Conservation (phyloP, 2,113 vertebrate genomes). For the Ceuthmochares aereus region DNA sequence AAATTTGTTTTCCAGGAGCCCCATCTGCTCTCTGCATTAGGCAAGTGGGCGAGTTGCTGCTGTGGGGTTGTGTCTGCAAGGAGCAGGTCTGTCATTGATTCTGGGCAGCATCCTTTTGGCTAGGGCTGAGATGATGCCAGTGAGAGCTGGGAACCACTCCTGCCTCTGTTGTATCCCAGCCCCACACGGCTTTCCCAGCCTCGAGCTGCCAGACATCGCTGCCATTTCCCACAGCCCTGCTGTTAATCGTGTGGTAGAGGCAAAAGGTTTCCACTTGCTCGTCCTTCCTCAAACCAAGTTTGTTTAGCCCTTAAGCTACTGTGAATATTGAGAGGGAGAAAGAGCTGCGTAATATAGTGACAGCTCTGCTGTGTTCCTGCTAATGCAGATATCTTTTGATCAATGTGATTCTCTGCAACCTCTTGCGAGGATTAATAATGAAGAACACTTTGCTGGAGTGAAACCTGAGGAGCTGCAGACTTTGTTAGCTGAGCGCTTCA, state of each 20-base stretch:
- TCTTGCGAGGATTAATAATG: not conserved
- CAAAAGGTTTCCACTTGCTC: not conserved
- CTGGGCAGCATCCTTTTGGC: not conserved
- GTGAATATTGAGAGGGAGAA: not conserved
- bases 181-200: not conserved
- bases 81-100: not conserved
- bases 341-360: not conserved
- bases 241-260: not conserved
- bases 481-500: not conserved
- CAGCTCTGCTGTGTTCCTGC: not conserved
- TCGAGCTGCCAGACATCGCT: not conserved
- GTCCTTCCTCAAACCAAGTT: not conserved
- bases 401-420: not conserved
- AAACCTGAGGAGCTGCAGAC: not conserved
- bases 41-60: not conserved
- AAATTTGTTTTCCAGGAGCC: not conserved
- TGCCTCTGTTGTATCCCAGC: not conserved
- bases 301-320: slow-evolving; percentile 59
- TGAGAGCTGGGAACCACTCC: too few species aligned
- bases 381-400: slow-evolving; percentile 48
- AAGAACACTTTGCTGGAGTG: not conserved
- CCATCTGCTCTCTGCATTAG: not conserved
- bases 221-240: not conserved
- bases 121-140: not conserved
- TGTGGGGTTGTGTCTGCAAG: not conserved